Base-by-base conservation (phyloP, 2,797 vertebrate genomes). In the Rhinichthys osculus region DNA sequence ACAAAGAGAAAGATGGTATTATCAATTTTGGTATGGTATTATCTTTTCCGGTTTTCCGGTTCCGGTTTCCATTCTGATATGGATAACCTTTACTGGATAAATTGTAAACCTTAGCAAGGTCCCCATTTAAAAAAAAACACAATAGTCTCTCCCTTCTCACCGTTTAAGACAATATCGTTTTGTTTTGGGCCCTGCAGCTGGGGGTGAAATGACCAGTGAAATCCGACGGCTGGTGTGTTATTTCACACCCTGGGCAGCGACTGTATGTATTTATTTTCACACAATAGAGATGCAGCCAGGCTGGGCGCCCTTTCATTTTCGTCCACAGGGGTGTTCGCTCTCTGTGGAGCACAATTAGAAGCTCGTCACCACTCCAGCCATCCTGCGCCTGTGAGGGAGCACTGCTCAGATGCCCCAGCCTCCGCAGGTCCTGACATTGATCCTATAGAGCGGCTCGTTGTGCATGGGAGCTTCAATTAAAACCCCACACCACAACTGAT, bases 131-230 rank as follows among this genome's bases (percentile, higher is more conserved):
- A 47, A 64, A 47, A 86, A 87, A 90, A 85, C 86, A 90, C 88
- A 87, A 88, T 71, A 84, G 79, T 70, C 67, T 67, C 83, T 82
- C 80, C 40, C n/a, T 84, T 82, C 79, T 87, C 81, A 84, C 73
- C 86, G 76, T 85, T 91, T 86, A 91, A 91, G 89, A 92, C 90
- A 91, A 91, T 91, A 88, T 90, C 50, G 86, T 90, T 91, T 89
- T 86, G 90, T 92, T 89, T 89, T 87, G 85, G 83, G 89, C 89
- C 87, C 64, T 91, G 90, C 92, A 91, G 92, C 92, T 92, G 92
- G 82, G 90, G 91, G 91, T 91, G 90, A 92, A 92, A 92, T 91
- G 91, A 91, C 89, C 92, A 91, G 92, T 92, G 88, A 92, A 92
- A 91, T 91, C 84, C 79, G 77, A 86, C 86, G 87, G 76, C 85